phyloP scores from a whole-genome alignment of 2,797 vertebrate genomes.

The Meriones psammophilus region DNA sequence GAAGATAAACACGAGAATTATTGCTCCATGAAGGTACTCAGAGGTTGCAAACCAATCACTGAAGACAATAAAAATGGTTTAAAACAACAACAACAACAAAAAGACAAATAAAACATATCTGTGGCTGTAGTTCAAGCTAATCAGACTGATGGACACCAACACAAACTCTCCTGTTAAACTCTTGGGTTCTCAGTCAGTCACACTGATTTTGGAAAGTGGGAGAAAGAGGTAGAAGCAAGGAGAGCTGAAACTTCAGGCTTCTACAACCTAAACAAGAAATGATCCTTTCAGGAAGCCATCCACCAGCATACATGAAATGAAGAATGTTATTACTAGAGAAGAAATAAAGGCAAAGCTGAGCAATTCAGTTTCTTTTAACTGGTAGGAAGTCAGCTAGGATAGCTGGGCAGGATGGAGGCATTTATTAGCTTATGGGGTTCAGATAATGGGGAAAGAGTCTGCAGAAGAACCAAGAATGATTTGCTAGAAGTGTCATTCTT shows the following conservation, averaged over 20 bases:
- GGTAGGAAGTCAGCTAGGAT: neutral
- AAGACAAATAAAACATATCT: neutral
- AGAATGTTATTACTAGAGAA: neutral
- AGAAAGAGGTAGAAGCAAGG: neutral
- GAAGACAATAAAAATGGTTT: conserved; percentile 29
- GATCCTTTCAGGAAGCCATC: neutral
- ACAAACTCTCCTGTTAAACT: neutral
- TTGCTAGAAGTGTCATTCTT: neutral
- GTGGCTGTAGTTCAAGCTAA: neutral
- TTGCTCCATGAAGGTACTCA: neutral
- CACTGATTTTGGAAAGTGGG: neutral
- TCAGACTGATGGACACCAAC: neutral
- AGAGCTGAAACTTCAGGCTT: neutral
- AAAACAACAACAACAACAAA: neutral
- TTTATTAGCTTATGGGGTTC: conserved; percentile 43
- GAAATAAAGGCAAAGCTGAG: neutral
- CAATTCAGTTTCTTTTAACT: conserved; percentile 40
- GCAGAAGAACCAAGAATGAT: neutral
- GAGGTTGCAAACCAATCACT: neutral
- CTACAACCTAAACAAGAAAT: neutral
- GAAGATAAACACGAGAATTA: neutral
- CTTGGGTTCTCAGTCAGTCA: neutral
- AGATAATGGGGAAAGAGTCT: conserved; percentile 1
- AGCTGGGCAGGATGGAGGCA: neutral
- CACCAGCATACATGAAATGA: neutral